Conservation (phyloP, 2,797 vertebrate genomes). For the Prionace glauca region DNA sequence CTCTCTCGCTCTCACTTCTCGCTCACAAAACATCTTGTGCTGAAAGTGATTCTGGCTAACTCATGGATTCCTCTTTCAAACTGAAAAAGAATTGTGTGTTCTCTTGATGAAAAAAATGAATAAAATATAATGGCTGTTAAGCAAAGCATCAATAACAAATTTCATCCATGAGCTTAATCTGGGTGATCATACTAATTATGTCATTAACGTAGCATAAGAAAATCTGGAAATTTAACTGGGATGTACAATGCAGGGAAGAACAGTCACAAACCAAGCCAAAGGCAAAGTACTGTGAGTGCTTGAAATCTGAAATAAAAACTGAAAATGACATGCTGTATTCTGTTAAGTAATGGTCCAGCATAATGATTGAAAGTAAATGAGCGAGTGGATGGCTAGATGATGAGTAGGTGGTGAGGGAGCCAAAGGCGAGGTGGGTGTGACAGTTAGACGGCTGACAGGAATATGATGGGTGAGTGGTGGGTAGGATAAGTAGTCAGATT, state of each 20-base stretch:
- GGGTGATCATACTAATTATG: neutral
- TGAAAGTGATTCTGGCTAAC: neutral
- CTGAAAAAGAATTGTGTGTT: neutral
- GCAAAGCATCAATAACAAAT: neutral
- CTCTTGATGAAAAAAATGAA: neutral
- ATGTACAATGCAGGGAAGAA: neutral
- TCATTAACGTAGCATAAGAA: neutral
- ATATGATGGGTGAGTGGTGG: too few relatives aligned
- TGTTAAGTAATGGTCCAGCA: too few relatives aligned
- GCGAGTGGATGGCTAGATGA: too few relatives aligned
- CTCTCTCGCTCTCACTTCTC: neutral
- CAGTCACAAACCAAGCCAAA: neutral
- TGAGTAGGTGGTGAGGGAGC: too few relatives aligned
- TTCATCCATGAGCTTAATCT: neutral
- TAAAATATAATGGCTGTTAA: neutral
- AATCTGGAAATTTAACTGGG: neutral
- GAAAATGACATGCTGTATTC: neutral
- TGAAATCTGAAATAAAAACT: neutral
- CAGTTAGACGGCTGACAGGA: too few relatives aligned
- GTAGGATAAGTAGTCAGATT: too few relatives aligned
- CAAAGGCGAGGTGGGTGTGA: too few relatives aligned
- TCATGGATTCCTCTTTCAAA: neutral
- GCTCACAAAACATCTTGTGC: neutral
- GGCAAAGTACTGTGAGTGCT: neutral
- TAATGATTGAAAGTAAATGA: too few relatives aligned